Evolutionary conservation across 2,797 vertebrate genomes (phyloP).

Genomic region (Sarcoramphus papa): DNA sequence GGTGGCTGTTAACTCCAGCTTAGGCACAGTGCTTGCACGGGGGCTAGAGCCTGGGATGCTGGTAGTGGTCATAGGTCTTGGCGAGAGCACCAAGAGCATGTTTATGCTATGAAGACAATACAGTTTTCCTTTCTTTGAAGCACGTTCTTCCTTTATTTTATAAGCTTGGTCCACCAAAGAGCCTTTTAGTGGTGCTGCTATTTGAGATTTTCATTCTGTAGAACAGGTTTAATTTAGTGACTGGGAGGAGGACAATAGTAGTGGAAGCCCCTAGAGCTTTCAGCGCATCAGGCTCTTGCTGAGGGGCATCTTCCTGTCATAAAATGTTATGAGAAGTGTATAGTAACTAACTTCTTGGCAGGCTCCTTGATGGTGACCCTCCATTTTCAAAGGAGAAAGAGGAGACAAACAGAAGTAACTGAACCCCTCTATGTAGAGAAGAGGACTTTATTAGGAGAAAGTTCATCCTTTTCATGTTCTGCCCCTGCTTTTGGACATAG

Average conservation of each 20-base stretch:
- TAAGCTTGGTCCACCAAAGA: neutral
- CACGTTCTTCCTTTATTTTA: neutral
- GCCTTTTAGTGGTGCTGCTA: neutral
- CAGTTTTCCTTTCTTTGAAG: neutral
- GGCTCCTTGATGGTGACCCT: neutral
- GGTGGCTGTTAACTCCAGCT: rapidly evolving
- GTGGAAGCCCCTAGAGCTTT: neutral
- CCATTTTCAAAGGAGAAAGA: neutral
- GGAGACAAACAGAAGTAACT: neutral
- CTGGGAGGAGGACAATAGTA: neutral
- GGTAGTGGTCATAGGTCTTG: neutral
- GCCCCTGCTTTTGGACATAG: neutral
- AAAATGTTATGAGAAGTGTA: neutral
- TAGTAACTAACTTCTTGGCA: neutral
- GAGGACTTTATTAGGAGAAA: neutral
- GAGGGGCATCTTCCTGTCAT: neutral
- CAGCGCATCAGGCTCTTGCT: neutral
- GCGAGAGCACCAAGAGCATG: neutral
- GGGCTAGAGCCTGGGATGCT: neutral
- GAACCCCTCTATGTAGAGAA: neutral
- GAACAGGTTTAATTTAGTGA: neutral
- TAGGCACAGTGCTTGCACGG: neutral
- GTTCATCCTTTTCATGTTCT: neutral
- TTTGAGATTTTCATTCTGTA: neutral
- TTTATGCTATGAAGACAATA: neutral